Percentiles rank a stretch among this genome's conserved stretches.
Conservation (phyloP, 1,140 invertebrate genomes). For the Conopomorpha cramerella region DNA sequence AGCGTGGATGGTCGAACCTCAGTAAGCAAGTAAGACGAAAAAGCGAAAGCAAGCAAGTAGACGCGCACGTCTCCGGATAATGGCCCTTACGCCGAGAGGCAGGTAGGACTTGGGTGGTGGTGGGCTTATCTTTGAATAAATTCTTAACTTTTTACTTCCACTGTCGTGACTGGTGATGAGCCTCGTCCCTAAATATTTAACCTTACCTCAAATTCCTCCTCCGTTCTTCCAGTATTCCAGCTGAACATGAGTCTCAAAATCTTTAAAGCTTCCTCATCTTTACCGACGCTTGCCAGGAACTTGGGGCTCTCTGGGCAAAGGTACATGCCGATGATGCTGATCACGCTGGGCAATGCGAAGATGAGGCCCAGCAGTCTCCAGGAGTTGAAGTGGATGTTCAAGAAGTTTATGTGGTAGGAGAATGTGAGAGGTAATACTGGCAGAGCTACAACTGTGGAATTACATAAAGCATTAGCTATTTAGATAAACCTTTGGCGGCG, state of each 20-base stretch:
- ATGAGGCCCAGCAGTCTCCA: slow-evolving; percentile 71
- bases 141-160: too few relatives aligned
- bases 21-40: too few relatives aligned
- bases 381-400: slow-evolving; percentile 58
- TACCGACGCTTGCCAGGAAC: slow-evolving; percentile 63
- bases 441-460: slow-evolving; percentile 30
- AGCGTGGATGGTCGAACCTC: too few relatives aligned
- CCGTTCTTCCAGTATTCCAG: slow-evolving; percentile 55
- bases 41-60: too few relatives aligned
- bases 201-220: slow-evolving; percentile 23
- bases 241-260: slow-evolving; percentile 58
- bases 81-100: too few relatives aligned
- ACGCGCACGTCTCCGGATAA: too few relatives aligned
- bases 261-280: slow-evolving; percentile 57
- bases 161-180: too few relatives aligned
- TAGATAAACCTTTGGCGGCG: too few relatives aligned
- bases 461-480: too few relatives aligned
- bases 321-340: slow-evolving; percentile 59
- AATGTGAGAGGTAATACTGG: slow-evolving; percentile 41
- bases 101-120: too few relatives aligned
- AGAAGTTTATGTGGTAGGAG: slow-evolving; percentile 28
- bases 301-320: slow-evolving; percentile 74
- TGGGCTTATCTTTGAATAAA: too few relatives aligned
- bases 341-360: slow-evolving; percentile 63
- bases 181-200: too few relatives aligned